phyloP scores from a whole-genome alignment of 2,797 vertebrate genomes.

The Halcyon badia region DNA sequence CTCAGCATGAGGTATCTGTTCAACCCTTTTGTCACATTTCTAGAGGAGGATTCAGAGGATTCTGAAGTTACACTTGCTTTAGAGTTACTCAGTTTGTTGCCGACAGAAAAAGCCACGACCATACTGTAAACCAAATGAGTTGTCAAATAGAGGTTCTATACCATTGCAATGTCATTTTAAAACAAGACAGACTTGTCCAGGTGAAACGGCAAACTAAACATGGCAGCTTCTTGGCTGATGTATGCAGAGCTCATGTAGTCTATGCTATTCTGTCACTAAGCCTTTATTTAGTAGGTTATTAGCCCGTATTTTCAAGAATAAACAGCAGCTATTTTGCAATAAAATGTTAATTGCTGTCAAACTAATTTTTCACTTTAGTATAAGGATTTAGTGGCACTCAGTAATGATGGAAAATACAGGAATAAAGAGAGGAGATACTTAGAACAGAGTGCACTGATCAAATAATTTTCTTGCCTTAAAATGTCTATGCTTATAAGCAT shows the following conservation, averaged over 20 bases:
- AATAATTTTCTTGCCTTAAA: background rate
- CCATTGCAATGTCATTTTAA: background rate
- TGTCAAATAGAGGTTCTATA: background rate
- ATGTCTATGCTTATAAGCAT: background rate
- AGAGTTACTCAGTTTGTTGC: background rate
- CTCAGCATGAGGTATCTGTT: background rate
- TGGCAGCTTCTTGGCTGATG: background rate
- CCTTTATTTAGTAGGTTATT: background rate
- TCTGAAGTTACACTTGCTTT: background rate
- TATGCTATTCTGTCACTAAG: background rate
- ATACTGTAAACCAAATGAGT: background rate
- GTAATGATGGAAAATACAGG: background rate
- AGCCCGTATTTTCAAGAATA: background rate
- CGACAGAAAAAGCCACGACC: background rate
- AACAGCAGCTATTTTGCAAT: background rate
- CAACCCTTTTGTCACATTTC: background rate
- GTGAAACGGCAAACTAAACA: background rate
- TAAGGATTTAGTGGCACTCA: background rate
- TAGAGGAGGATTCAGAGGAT: background rate
- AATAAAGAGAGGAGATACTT: background rate
- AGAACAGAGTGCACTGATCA: background rate
- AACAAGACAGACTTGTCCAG: background rate
- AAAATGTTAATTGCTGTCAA: background rate
- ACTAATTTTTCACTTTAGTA: background rate
- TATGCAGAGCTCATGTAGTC: background rate